A percentile compares a stretch with the other conserved stretches of the same genome.
These are phyloP conservation scores for Acanthurus tractus DNA, from an alignment of 2,797 vertebrate species.

Conservation along the genomic window DNA sequence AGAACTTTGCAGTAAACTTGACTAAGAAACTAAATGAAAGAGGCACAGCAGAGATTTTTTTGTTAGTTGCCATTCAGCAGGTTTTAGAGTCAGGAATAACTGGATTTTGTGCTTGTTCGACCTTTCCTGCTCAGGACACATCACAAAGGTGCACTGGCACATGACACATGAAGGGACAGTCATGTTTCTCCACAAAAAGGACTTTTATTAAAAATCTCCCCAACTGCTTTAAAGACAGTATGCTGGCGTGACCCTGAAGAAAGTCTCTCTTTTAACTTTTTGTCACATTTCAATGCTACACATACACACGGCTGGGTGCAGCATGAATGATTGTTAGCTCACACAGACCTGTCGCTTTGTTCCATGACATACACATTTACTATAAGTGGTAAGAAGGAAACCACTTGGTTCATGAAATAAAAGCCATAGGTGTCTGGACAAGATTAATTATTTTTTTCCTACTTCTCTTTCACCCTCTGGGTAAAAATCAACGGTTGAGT, in stretches of 20 bases:
- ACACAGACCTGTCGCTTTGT: constrained; percentile 12
- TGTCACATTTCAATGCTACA: not conserved
- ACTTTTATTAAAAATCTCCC: not conserved
- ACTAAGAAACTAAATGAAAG: constrained; percentile 18
- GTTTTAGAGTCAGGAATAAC: not conserved
- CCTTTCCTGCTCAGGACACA: not conserved
- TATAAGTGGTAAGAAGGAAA: constrained; percentile 10
- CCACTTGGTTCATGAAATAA: constrained; percentile 37
- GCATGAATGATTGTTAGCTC: constrained; percentile 4
- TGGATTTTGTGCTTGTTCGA: not conserved
- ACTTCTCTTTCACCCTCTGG: constrained; percentile 55
- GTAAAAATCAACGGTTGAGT: constrained; percentile 79
- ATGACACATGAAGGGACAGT: not conserved
- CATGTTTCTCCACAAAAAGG: not conserved
- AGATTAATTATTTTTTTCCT: constrained; percentile 72
- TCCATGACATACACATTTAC: not conserved
- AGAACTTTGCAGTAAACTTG: constrained; percentile 30
- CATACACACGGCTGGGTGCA: not conserved
- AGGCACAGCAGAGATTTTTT: constrained; percentile 7
- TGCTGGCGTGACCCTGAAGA: not conserved
- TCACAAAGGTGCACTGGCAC: constrained; percentile 4
- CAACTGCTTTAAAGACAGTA: not conserved
- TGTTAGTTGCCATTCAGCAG: too few species aligned
- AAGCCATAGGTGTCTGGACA: constrained; percentile 52
- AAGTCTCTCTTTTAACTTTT: not conserved